A percentile compares a stretch with the other conserved stretches of the same genome.
phyloP scores from a whole-genome alignment of 1,140 invertebrate genomes.

The Argopecten irradians region DNA sequence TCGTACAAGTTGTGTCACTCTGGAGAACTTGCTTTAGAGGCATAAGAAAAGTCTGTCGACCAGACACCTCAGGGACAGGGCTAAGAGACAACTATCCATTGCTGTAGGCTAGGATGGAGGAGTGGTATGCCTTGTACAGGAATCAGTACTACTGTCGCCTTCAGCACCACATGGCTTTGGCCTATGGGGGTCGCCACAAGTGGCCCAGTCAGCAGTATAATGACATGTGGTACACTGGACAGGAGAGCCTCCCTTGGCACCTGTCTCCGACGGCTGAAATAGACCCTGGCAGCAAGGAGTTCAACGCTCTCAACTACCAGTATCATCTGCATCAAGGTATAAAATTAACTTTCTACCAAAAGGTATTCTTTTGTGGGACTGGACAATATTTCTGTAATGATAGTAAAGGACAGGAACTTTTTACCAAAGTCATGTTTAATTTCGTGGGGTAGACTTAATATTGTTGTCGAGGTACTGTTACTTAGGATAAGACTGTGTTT shows the following conservation, averaged over 20 bases:
- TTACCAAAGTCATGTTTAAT: too few relatives aligned
- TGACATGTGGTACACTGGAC: background rate
- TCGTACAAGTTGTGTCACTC: constrained; percentile 7
- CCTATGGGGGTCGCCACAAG: constrained; percentile 1
- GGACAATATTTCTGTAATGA: too few relatives aligned
- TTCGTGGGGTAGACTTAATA: too few relatives aligned
- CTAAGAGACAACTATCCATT: constrained; percentile 6
- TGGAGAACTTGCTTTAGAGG: constrained; percentile 21
- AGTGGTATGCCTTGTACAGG: background rate
- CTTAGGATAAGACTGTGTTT: background rate
- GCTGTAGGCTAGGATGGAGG: background rate
- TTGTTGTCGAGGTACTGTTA: background rate
- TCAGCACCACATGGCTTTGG: background rate
- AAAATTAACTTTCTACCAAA: background rate
- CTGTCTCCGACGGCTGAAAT: background rate
- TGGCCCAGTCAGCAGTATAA: background rate
- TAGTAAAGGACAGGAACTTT: too few relatives aligned
- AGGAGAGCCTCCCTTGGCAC: background rate
- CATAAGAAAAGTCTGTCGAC: constrained; percentile 12
- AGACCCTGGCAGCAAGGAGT: background rate
- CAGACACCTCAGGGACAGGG: background rate
- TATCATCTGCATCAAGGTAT: background rate
- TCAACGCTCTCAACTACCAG: constrained; percentile 5
- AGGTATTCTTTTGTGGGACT: too few relatives aligned
- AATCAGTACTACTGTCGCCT: background rate